These are phyloP conservation scores for Lonchura striata DNA, from an alignment of 2,113 vertebrate species.

Conservation along the genomic window DNA sequence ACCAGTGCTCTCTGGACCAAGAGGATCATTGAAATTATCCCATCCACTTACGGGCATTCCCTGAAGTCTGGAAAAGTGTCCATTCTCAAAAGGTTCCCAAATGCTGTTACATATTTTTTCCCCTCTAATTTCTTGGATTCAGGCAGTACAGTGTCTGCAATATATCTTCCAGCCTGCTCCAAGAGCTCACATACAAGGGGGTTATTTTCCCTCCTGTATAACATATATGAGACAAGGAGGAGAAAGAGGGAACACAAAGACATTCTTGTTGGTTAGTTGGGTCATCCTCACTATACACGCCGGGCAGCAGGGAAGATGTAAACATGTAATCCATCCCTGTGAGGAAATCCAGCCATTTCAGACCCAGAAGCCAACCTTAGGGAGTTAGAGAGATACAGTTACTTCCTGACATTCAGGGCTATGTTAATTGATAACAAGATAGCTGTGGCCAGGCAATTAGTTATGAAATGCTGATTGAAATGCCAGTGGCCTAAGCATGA, in stretches of 20 bases:
- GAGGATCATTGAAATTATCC: neutral
- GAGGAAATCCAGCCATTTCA: conserved; percentile 58
- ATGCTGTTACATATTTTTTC: neutral
- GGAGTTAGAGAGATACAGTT: conserved; percentile 42
- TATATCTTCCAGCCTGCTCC: neutral
- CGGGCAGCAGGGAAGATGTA: neutral
- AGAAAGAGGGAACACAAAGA: neutral
- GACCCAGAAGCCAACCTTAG: conserved; percentile 13
- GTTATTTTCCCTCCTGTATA: neutral
- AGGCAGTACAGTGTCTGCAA: neutral
- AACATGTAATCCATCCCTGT: conserved; percentile 50
- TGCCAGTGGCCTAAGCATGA: neutral
- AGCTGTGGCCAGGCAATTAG: conserved; percentile 34
- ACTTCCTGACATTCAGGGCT: conserved; percentile 62
- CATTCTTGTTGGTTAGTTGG: neutral
- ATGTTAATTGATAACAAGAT: conserved; percentile 56
- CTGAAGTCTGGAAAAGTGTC: neutral
- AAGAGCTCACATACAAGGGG: neutral
- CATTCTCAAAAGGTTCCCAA: neutral
- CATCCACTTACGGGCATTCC: neutral
- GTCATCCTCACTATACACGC: neutral
- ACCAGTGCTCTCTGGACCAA: neutral
- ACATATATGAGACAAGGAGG: neutral
- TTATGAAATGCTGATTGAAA: conserved; percentile 50
- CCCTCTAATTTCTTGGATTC: neutral